These are phyloP conservation scores for Ornithoptera alexandrae DNA, from an alignment of 2,888 invertebrate genomes.

Conservation along the genomic window DNA sequence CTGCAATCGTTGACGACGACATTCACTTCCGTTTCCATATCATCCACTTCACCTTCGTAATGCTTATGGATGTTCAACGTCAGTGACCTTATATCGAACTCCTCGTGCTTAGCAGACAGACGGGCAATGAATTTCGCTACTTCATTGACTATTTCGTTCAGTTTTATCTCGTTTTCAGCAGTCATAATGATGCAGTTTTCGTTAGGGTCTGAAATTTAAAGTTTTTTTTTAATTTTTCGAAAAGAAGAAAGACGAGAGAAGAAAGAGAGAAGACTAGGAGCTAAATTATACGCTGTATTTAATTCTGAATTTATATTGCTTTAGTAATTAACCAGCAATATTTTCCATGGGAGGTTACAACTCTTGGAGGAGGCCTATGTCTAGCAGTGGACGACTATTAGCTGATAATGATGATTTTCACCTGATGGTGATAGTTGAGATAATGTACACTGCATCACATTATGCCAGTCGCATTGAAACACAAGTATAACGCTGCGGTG, in stretches of 20 bases:
- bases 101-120: not conserved
- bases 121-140: not conserved
- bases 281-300: no score
- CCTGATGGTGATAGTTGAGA: no score
- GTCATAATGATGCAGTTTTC: slow-evolving; percentile 12
- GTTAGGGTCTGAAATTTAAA: slow-evolving; percentile 6
- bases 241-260: not conserved
- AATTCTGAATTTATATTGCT: no score
- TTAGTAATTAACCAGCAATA: no score
- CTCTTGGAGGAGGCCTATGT: no score
- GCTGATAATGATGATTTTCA: no score
- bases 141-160: slow-evolving; percentile 6
- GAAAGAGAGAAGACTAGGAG: no score
- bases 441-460: no score
- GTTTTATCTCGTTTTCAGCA: slow-evolving; percentile 1
- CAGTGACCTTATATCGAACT: not conserved
- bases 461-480: no score
- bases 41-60: not conserved
- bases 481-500: no score
- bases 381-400: no score
- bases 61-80: slow-evolving; percentile 10
- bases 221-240: not conserved
- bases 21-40: slow-evolving; percentile 1
- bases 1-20: slow-evolving; percentile 4
- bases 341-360: no score